These are phyloP conservation scores for Sebastes hubbsi DNA, from an alignment of 2,797 vertebrate species.

Conservation along the genomic window DNA sequence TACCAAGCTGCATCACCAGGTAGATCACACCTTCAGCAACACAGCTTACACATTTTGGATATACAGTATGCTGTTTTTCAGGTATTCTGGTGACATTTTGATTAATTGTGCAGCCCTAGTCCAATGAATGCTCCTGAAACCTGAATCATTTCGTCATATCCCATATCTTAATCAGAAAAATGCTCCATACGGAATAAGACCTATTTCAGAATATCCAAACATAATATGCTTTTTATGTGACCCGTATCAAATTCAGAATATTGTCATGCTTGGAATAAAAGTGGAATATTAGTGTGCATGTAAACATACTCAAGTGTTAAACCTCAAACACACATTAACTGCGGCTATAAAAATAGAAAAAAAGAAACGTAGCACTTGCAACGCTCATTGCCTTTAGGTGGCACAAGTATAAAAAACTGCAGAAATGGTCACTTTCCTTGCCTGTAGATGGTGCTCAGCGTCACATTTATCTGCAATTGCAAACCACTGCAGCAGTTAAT, in stretches of 20 bases:
- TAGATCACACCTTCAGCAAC: constrained; percentile 59
- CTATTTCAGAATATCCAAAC: background rate
- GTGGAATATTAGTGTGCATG: background rate
- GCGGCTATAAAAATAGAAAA: background rate
- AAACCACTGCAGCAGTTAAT: background rate
- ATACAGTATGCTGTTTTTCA: background rate
- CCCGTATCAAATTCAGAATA: background rate
- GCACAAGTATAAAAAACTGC: background rate
- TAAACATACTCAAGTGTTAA: no score
- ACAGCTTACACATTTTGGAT: background rate
- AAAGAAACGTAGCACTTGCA: background rate
- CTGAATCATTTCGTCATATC: background rate
- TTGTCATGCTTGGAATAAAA: background rate
- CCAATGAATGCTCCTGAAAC: background rate
- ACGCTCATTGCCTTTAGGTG: background rate
- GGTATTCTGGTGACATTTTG: no score
- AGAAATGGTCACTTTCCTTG: background rate
- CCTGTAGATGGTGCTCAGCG: background rate
- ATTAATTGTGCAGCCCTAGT: background rate
- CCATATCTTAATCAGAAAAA: background rate
- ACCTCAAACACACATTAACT: no score
- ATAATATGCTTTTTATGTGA: no score
- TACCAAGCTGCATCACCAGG: constrained; percentile 99
- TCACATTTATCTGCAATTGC: background rate
- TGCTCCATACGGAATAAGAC: background rate